Evolutionary conservation across 1,140 invertebrate species (phyloP), one percentile per base, ranked within the genome.

Genomic region (Halesus radiatus): DNA sequence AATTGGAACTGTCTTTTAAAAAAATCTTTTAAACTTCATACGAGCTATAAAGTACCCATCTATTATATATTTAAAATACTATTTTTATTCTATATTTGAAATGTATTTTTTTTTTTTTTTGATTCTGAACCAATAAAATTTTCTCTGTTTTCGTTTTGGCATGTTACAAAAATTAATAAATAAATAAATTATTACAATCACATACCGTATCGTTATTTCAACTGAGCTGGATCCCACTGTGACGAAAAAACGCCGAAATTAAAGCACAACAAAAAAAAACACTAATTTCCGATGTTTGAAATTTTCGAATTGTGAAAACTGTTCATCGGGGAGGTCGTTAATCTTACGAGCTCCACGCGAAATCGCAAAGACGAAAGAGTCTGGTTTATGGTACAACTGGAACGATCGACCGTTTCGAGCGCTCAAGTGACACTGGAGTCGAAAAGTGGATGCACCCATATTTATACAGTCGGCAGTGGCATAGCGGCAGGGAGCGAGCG

Each of bases 391-490:
- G 20, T 7, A 16, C 26, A 23, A 26, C 60, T 64, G 20, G 26
- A 23, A 26, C 60, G 10, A 23, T 1, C 60, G 60, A 29, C 60
- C 60, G 60, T 64, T 23, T 20, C 60, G 60, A 64, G 22, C 60
- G 60, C 20, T 26, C 60, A 23, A 23, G 4, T 26, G 22, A 64
- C 20, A 64, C 60, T 64, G 60, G 16, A 29, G 23, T 64, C 22
- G 60, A 7, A 58, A 7, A 22, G 7, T 26, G 60, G 22, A 64
- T 64, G 60, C 60, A 64, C 60, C 60, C 60, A 26, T 64, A 64
- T 64, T 64, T 64, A 64, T 64, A 64, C 60, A 20, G 60, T 22
- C 26, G 32, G 4, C 3, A 8, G 32, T 8, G 32, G 32, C 7
- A 37, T 5, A 8, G 3, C 3, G 32, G 7, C 3, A 6, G 7